Conservation (phyloP, 2,113 vertebrate species). For the Psettodes erumei region DNA sequence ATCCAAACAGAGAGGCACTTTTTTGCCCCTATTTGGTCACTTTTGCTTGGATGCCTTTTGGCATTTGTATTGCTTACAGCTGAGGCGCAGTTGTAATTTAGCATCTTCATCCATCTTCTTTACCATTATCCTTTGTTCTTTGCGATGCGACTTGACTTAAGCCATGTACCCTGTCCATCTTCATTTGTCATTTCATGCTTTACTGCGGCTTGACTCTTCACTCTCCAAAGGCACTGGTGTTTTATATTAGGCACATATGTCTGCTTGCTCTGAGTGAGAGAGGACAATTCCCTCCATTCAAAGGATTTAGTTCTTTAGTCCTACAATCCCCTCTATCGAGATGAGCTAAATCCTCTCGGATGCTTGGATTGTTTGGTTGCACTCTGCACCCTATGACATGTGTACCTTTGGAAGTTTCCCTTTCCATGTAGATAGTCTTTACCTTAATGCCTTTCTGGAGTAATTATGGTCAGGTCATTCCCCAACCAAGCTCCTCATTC, state of each 20-base stretch:
- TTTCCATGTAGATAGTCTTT: constrained; percentile 21
- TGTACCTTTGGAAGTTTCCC: constrained; percentile 41
- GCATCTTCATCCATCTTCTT: constrained; percentile 57
- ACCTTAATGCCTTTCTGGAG: constrained; percentile 57
- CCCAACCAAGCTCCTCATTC: constrained; percentile 40
- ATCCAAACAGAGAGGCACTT: constrained; percentile 25
- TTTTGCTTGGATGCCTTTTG: constrained; percentile 23
- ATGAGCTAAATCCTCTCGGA: constrained; percentile 35
- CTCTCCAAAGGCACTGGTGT: constrained; percentile 48
- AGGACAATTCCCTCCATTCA: constrained; percentile 48
- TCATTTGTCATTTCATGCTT: constrained; percentile 61
- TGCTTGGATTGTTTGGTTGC: constrained; percentile 24
- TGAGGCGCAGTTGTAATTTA: constrained; percentile 39
- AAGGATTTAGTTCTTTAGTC: constrained; percentile 48
- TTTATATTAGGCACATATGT: constrained; percentile 66
- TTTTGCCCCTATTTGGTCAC: constrained; percentile 32
- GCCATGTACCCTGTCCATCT: constrained; percentile 61
- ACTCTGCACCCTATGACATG: constrained; percentile 42
- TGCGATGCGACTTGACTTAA: constrained; percentile 51
- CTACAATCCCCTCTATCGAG: constrained; percentile 28
- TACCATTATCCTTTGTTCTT: constrained; percentile 56
- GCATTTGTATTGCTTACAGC: constrained; percentile 34
- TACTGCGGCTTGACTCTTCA: constrained; percentile 49
- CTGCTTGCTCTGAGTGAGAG: constrained; percentile 29
- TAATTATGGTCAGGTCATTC: constrained; percentile 35